Evolutionary conservation across 2,113 vertebrate species (phyloP).

Genomic region (Echinops telfairi): DNA sequence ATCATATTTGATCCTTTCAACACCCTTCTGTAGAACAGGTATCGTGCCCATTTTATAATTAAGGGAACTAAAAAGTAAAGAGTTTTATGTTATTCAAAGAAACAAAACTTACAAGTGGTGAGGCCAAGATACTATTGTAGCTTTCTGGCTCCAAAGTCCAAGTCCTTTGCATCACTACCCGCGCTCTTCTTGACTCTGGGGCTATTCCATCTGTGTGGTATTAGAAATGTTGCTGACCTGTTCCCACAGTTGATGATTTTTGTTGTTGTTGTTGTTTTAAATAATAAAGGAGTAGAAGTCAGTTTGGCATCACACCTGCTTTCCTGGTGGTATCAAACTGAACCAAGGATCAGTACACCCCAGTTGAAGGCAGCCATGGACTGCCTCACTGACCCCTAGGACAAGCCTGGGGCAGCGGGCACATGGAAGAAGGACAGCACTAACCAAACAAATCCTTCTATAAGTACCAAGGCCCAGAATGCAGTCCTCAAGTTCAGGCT

Average conservation of each 20-base stretch:
- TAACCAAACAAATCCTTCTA: neutral
- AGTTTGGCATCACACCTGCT: neutral
- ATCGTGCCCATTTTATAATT: neutral
- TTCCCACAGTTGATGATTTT: neutral
- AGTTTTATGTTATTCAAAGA: neutral
- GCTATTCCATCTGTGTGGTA: neutral
- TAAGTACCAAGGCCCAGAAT: neutral
- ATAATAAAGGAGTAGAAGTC: conserved; percentile 2
- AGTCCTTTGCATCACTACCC: neutral
- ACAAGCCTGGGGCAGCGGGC: too few species aligned
- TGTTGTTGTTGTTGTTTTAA: neutral
- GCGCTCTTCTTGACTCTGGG: neutral
- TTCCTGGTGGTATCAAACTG: neutral
- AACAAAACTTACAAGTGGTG: neutral
- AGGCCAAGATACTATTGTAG: neutral
- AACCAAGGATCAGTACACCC: neutral
- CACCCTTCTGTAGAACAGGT: neutral
- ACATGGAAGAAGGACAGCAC: neutral
- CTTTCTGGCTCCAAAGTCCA: conserved; percentile 13
- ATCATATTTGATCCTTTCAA: neutral
- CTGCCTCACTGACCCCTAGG: neutral
- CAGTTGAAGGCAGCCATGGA: neutral
- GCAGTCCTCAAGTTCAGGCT: neutral
- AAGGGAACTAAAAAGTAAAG: neutral
- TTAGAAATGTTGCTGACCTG: neutral